phyloP scores from a whole-genome alignment of 2,888 invertebrate species.

The Caenorhabditis becei region DNA sequence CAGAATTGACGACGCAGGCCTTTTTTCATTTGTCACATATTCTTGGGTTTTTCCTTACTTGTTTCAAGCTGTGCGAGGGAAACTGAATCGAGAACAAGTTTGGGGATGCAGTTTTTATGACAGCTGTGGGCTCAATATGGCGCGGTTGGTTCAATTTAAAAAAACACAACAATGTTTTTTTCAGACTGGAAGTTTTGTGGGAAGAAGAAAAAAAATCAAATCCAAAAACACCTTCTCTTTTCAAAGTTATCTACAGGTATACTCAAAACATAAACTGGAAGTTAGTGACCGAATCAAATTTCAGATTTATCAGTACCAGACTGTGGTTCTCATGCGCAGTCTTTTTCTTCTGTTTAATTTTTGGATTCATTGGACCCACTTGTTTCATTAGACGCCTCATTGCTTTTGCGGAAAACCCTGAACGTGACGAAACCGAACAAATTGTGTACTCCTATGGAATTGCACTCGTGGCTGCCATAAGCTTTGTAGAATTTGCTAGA shows the following conservation, averaged over 20 bases:
- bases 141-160: conserved; percentile 81
- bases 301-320: conserved; percentile 80
- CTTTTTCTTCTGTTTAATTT: conserved; percentile 78
- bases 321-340: conserved; percentile 80
- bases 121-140: conserved; percentile 82
- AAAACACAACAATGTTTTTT: no score
- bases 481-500: conserved; percentile 80
- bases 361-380: conserved; percentile 82
- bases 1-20: conserved; percentile 81
- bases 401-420: conserved; percentile 77
- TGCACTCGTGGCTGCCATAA: conserved; percentile 40
- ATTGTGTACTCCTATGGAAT: conserved; percentile 55
- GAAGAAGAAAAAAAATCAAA: conserved; percentile 81
- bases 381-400: conserved; percentile 79
- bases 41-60: conserved; percentile 83
- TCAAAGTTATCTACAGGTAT: conserved; percentile 66
- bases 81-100: conserved; percentile 70
- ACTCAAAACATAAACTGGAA: no score
- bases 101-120: conserved; percentile 82
- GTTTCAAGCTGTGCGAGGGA: conserved; percentile 78
- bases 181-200: conserved; percentile 82
- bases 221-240: conserved; percentile 72
- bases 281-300: no score
- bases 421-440: conserved; percentile 47
- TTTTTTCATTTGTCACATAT: conserved; percentile 82